phyloP scores from a whole-genome alignment of 2,797 vertebrate genomes.

The Novumbra hubbsi region DNA sequence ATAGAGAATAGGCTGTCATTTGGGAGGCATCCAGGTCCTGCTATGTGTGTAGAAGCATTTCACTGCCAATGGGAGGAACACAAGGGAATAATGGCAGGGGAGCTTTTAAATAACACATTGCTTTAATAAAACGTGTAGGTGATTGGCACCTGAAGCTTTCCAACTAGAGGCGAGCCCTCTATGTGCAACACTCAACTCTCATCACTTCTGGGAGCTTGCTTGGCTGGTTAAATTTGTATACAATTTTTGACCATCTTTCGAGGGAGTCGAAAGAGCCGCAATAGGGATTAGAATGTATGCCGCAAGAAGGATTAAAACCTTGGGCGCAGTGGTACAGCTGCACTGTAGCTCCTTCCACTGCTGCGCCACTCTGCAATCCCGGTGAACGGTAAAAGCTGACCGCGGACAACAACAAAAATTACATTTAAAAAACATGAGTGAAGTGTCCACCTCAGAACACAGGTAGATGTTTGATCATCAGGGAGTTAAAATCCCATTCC shows the following conservation, averaged over 20 bases:
- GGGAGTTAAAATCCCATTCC: not conserved
- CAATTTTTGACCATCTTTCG: no score
- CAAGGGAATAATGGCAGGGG: slow-evolving; percentile 20
- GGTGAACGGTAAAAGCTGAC: not conserved
- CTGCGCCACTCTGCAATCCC: slow-evolving; percentile 1
- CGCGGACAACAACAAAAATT: not conserved
- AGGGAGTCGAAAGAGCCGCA: no score
- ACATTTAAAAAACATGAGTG: not conserved
- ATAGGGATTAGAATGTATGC: no score
- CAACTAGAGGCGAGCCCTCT: slow-evolving; percentile 2
- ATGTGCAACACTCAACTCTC: not conserved
- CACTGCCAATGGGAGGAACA: slow-evolving; percentile 44
- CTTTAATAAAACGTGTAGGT: not conserved
- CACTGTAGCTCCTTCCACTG: no score
- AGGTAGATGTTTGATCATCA: slow-evolving; percentile 23
- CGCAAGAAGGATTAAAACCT: no score
- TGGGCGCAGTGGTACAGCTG: no score
- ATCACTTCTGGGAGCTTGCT: not conserved
- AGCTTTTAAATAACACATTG: not conserved
- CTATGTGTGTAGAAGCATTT: slow-evolving; percentile 28
- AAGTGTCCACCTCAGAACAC: slow-evolving; percentile 1
- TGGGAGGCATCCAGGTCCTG: not conserved
- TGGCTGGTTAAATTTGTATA: no score
- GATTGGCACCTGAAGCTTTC: not conserved
- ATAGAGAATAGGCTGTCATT: not conserved